Evolutionary conservation across 2,113 vertebrate genomes (phyloP), one percentile per base, ranked within the genome.

Genomic region (Phyllostomus discolor): DNA sequence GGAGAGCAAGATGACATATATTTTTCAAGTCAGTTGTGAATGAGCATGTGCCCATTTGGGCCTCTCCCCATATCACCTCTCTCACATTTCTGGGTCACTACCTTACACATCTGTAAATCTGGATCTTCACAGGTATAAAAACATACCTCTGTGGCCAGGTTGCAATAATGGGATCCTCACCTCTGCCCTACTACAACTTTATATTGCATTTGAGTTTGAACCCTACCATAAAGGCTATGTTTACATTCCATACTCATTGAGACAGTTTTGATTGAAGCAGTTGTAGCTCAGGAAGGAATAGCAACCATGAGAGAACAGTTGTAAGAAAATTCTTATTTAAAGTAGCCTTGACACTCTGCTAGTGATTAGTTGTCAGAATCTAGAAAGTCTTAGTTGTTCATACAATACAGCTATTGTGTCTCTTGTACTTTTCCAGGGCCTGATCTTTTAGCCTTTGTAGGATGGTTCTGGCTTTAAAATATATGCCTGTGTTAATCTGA

Each of bases 111-210:
- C 59, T 96, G 93, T 95, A 86, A 85, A 89, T 89, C 69, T 91
- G 93, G 70, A 67, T 88, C 41, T 88, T 96, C 16, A 31, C 72
- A 76, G 11, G 52, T 80, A 43, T 86, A 81, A 97, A 96, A 92
- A 75, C 31, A 54, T 86, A 41, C 54, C 46, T 76, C 33, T 96
- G 41, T 93, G 41, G 67, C 83, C 38, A 94, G 50, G 24, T 75
- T 91, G 79, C 41, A 78, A 46, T 84, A 84, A 67, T 93, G 50
- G 94, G 50, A 73, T 93, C 95, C 69, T 96, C 31, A 89, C 79
- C n/a, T 86, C 54, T 91, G 17, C 48, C 59, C 41, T 82, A 17
- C 91, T 96, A 54, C 33, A 85, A 33, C 66, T 91, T 75, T 76
- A 72, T 81, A 41, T 57, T 78, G 31, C n/a, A 31, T 81, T 89